phyloP scores from a whole-genome alignment of 1,140 invertebrate genomes.

The Amphibalanus amphitrite region DNA sequence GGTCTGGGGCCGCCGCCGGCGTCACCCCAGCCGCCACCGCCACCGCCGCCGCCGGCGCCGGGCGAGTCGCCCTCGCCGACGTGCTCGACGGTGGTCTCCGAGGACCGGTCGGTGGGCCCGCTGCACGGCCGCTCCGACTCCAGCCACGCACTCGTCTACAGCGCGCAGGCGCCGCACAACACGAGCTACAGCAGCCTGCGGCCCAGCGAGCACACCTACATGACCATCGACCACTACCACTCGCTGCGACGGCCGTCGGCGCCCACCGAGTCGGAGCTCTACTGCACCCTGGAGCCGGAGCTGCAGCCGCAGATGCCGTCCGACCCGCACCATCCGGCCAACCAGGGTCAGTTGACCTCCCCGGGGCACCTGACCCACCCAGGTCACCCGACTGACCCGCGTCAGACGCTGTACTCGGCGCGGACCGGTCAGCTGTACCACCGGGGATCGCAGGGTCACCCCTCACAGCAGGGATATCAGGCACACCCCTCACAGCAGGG shows the following conservation, averaged over 20 bases:
- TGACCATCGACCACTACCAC: constrained; percentile 1
- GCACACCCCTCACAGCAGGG: too few relatives aligned
- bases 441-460: too few relatives aligned
- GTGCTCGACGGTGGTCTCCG: background rate
- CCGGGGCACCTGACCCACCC: too few relatives aligned
- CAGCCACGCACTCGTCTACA: background rate
- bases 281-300: background rate
- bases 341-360: background rate
- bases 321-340: background rate
- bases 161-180: background rate
- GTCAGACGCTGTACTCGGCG: too few relatives aligned
- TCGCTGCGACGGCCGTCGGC: too few relatives aligned
- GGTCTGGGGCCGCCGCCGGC: background rate
- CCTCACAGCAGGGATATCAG: too few relatives aligned
- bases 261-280: background rate
- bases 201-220: constrained; percentile 3
- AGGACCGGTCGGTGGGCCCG: background rate
- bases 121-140: background rate
- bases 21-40: too few relatives aligned
- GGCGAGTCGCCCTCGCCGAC: background rate
- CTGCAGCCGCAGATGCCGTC: background rate
- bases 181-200: background rate
- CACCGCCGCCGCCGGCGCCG: background rate
- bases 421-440: too few relatives aligned
- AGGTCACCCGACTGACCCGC: too few relatives aligned